A percentile compares a stretch with the other conserved stretches of the same genome.
These are phyloP conservation scores for Oncorhynchus keta DNA, from an alignment of 2,113 vertebrate genomes.

Conservation along the genomic window DNA sequence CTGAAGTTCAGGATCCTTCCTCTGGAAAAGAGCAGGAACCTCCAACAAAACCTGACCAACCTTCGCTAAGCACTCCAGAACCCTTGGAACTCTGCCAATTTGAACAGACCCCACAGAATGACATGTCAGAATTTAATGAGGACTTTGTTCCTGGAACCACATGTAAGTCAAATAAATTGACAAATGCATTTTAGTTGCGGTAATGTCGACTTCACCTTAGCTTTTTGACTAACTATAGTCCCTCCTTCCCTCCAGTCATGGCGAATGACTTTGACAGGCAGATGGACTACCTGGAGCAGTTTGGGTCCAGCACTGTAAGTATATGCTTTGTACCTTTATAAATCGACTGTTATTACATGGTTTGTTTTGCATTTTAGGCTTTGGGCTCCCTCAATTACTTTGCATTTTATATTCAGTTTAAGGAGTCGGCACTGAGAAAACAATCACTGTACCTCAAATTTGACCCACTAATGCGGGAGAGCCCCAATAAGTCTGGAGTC, in stretches of 20 bases:
- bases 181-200: background rate
- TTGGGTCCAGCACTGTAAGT: constrained; percentile 84
- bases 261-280: constrained; percentile 76
- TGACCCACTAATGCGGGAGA: constrained; percentile 90
- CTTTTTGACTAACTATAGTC: background rate
- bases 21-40: background rate
- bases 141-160: constrained; percentile 70
- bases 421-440: constrained; percentile 92
- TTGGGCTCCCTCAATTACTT: background rate
- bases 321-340: too few relatives aligned
- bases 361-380: background rate
- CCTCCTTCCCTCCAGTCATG: constrained; percentile 56
- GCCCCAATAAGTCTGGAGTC: constrained; percentile 72
- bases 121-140: constrained; percentile 29
- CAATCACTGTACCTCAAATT: constrained; percentile 96
- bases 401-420: constrained; percentile 76
- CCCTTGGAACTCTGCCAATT: background rate
- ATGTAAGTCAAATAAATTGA: constrained; percentile 58
- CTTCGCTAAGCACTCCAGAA: constrained; percentile 7
- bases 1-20: background rate
- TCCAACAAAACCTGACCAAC: background rate
- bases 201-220: background rate
- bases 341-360: too few relatives aligned
- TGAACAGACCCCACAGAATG: constrained; percentile 30
- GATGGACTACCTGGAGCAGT: constrained; percentile 95